Percentiles rank a stretch among this genome's conserved stretches.
Conservation (phyloP, 1,140 invertebrate species). For the Psix sp. region DNA sequence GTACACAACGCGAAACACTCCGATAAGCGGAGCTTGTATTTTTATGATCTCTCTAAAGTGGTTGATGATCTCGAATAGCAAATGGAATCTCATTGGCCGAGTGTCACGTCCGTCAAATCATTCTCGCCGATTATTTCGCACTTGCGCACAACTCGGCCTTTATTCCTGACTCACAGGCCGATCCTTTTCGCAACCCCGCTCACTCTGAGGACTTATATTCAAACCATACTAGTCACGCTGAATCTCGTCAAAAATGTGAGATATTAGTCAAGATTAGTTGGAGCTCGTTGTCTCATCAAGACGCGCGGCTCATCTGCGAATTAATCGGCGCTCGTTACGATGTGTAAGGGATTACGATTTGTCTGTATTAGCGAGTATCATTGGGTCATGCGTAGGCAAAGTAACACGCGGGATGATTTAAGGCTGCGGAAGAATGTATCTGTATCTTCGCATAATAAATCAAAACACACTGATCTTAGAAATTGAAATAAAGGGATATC, state of each 20-base stretch:
- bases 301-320: conserved; percentile 73
- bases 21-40: conserved; percentile 35
- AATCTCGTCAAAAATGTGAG: conserved; percentile 51
- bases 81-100: conserved; percentile 7
- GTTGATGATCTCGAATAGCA: conserved; percentile 38
- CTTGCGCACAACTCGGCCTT: conserved; percentile 27
- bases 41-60: conserved; percentile 24
- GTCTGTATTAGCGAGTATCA: conserved; percentile 68
- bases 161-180: conserved; percentile 16
- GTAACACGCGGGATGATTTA: conserved; percentile 25
- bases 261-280: conserved; percentile 75
- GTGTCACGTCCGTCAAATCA: conserved; percentile 46
- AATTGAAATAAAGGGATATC: no score
- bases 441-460: background rate
- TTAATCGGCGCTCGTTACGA: conserved; percentile 71
- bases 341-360: conserved; percentile 72
- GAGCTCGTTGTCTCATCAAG: conserved; percentile 55
- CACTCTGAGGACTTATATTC: conserved; percentile 29
- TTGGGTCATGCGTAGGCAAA: conserved; percentile 45
- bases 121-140: conserved; percentile 19
- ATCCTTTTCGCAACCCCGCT: conserved; percentile 22
- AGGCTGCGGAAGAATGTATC: conserved; percentile 21
- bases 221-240: conserved; percentile 37
- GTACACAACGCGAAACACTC: conserved; percentile 48
- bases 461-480: no score